Evolutionary conservation across 2,888 invertebrate genomes (phyloP).

Genomic region (Leucophenga montana): DNA sequence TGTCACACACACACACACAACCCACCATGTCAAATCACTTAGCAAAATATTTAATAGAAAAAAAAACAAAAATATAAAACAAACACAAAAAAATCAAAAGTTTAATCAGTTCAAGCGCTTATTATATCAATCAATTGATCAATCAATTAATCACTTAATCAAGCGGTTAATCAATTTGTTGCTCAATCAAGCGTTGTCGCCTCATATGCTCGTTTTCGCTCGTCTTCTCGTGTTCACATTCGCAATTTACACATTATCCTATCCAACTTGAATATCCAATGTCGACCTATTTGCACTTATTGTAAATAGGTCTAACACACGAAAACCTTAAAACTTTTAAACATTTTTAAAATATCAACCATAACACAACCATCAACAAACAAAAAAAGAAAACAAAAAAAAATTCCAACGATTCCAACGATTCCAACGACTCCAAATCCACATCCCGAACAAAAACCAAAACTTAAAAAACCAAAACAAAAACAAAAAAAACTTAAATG

Average conservation of each 20-base stretch:
- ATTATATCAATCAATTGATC: background rate
- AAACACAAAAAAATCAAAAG: too few species aligned
- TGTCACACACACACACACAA: too few species aligned
- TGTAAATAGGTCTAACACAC: slow-evolving; percentile 32
- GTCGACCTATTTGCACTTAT: background rate
- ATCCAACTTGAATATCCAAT: background rate
- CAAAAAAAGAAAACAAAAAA: background rate
- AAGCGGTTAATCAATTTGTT: background rate
- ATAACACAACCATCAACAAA: background rate
- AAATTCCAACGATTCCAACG: background rate
- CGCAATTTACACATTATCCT: background rate
- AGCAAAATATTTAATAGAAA: background rate
- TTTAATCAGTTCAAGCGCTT: too few species aligned
- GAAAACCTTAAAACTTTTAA: too few species aligned
- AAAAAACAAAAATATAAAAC: too few species aligned
- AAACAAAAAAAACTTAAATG: slow-evolving; percentile 50
- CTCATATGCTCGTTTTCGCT: background rate
- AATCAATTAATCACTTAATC: background rate
- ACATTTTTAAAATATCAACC: background rate
- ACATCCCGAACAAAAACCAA: slow-evolving; percentile 49
- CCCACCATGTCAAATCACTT: background rate
- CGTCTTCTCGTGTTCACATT: background rate
- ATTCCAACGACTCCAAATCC: slow-evolving; percentile 40
- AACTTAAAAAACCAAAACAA: slow-evolving; percentile 35
- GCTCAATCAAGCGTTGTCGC: background rate